Conservation (phyloP, 2,113 vertebrate genomes). For the Embiotoca jacksoni region DNA sequence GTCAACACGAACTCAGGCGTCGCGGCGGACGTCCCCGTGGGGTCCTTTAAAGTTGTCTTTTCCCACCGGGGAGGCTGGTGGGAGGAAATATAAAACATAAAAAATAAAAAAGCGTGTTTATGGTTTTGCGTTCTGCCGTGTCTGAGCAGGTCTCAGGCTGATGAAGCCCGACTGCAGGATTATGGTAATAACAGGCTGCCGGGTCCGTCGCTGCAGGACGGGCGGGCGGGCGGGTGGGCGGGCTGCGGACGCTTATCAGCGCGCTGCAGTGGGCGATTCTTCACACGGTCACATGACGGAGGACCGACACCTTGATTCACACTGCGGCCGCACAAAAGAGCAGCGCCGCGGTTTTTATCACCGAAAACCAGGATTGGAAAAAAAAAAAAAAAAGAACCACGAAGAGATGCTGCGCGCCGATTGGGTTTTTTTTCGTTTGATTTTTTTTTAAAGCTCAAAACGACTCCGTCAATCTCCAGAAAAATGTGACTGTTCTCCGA, state of each 20-base stretch:
- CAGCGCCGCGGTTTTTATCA: constrained; percentile 54
- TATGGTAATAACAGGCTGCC: not conserved
- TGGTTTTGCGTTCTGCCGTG: constrained; percentile 21
- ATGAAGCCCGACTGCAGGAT: constrained; percentile 33
- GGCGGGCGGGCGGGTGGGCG: constrained; percentile 42
- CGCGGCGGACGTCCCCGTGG: too few relatives aligned
- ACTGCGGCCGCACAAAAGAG: constrained; percentile 16
- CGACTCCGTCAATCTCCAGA: not conserved
- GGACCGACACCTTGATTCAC: constrained; percentile 58
- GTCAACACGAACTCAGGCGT: not conserved
- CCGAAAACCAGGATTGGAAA: not conserved
- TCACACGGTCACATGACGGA: constrained; percentile 56
- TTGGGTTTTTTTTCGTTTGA: not conserved
- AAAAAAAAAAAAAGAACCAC: not conserved
- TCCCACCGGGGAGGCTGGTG: constrained; percentile 20
- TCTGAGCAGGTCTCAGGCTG: constrained; percentile 50
- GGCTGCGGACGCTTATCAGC: constrained; percentile 70
- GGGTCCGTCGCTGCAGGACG: constrained; percentile 20
- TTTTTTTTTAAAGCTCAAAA: constrained; percentile 1
- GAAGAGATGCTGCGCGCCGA: not conserved
- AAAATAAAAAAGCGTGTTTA: constrained; percentile 19
- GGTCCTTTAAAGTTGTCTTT: not conserved
- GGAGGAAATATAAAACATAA: too few relatives aligned
- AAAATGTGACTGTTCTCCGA: not conserved
- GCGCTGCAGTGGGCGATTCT: constrained; percentile 66